A percentile compares a stretch with the other conserved stretches of the same genome.
phyloP scores from a whole-genome alignment of 2,113 vertebrate genomes.

The Anguilla rostrata region DNA sequence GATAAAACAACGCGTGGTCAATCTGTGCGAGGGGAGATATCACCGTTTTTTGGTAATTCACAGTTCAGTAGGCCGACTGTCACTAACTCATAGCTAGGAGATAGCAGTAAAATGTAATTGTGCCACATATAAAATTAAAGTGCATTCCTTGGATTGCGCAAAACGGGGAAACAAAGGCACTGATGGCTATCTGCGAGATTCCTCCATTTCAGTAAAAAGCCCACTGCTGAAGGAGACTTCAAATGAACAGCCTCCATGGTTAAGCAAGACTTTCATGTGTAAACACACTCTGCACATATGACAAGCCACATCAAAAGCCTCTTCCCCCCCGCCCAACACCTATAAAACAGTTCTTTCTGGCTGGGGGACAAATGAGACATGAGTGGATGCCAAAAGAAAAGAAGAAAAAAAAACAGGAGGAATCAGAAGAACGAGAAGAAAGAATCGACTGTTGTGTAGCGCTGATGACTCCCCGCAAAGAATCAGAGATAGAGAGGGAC shows the following conservation, averaged over 20 bases:
- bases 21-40: slow-evolving; percentile 36
- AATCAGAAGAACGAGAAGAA: slow-evolving; percentile 31
- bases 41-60: slow-evolving; percentile 19
- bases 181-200: slow-evolving; percentile 62
- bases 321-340: slow-evolving; percentile 46
- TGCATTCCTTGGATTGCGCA: slow-evolving; percentile 56
- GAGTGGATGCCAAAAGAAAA: slow-evolving; percentile 49
- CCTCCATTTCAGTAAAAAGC: slow-evolving; percentile 53
- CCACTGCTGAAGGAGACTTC: slow-evolving; percentile 52
- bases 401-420: slow-evolving; percentile 51
- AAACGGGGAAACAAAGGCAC: slow-evolving; percentile 53
- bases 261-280: slow-evolving; percentile 52
- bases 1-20: slow-evolving; percentile 33
- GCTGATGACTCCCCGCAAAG: slow-evolving; percentile 21
- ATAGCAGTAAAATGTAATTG: slow-evolving; percentile 47
- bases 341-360: slow-evolving; percentile 45
- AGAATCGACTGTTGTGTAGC: slow-evolving; percentile 10
- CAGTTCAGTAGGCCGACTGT: slow-evolving; percentile 47
- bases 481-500: slow-evolving; percentile 35
- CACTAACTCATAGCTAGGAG: slow-evolving; percentile 46
- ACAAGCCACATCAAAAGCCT: slow-evolving; percentile 59
- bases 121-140: slow-evolving; percentile 61
- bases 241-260: slow-evolving; percentile 68
- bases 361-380: slow-evolving; percentile 41
- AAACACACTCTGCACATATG: slow-evolving; percentile 59